phyloP scores from a whole-genome alignment of 1,140 invertebrate species.

The Marisa cornuarietis region DNA sequence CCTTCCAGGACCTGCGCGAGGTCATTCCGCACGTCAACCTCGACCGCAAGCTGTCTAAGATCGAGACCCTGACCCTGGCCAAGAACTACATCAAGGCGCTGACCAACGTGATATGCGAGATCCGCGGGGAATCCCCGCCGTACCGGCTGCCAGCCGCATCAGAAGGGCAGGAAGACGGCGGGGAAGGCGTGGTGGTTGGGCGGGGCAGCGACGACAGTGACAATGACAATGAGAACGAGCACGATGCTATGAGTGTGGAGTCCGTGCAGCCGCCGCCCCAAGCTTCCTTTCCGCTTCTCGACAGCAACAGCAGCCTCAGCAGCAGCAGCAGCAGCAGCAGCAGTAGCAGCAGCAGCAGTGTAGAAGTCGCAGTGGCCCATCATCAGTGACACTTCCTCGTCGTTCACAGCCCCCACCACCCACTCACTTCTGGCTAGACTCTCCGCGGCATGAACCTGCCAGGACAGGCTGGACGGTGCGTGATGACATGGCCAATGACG shows the following conservation, averaged over 20 bases:
- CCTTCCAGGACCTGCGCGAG: conserved; percentile 86
- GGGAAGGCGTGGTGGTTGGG: neutral
- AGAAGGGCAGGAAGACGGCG: conserved; percentile 1
- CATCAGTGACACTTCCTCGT: neutral
- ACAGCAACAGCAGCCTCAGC: neutral
- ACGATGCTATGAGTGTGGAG: conserved; percentile 20
- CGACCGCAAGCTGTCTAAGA: conserved; percentile 85
- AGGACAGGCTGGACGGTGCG: too few species aligned
- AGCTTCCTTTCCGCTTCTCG: neutral
- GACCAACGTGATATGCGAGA: conserved; percentile 86
- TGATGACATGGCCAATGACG: too few species aligned
- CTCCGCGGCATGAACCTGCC: too few species aligned
- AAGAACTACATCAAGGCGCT: conserved; percentile 92
- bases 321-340: neutral
- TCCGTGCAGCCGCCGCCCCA: conserved; percentile 7
- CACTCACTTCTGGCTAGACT: too few species aligned
- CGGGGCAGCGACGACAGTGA: conserved; percentile 16
- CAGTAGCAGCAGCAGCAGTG: neutral
- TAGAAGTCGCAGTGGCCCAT: neutral
- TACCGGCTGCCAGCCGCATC: conserved; percentile 59
- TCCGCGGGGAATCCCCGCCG: conserved; percentile 76
- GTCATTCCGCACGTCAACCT: conserved; percentile 89
- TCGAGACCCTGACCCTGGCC: conserved; percentile 86
- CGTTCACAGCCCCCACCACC: neutral
- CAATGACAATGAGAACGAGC: neutral